Conservation (phyloP, 1,140 invertebrate species). For the Drosophila teissieri region DNA sequence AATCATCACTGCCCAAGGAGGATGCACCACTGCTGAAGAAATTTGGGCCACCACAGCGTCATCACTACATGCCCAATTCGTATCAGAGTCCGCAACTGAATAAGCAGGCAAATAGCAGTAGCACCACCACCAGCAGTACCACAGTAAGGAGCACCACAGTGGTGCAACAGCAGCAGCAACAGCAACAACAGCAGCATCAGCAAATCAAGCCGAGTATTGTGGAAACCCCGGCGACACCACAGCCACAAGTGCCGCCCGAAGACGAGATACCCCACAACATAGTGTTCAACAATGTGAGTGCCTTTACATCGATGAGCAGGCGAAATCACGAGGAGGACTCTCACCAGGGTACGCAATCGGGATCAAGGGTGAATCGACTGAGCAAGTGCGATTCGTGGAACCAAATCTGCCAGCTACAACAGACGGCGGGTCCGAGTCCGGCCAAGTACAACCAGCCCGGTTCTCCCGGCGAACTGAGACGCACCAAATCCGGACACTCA, state of each 20-base stretch:
- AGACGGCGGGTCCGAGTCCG: slow-evolving; percentile 38
- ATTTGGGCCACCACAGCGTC: slow-evolving; percentile 79
- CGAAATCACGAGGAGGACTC: slow-evolving; percentile 58
- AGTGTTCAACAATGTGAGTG: slow-evolving; percentile 79
- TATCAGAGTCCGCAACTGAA: slow-evolving; percentile 75
- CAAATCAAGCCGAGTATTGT: slow-evolving; percentile 67
- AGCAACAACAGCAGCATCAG: slow-evolving; percentile 21
- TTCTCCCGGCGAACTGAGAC: slow-evolving; percentile 85
- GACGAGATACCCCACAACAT: slow-evolving; percentile 82
- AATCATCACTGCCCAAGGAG: slow-evolving; percentile 81
- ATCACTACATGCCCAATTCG: slow-evolving; percentile 80
- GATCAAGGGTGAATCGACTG: slow-evolving; percentile 84
- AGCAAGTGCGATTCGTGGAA: slow-evolving; percentile 93
- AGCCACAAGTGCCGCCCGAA: slow-evolving; percentile 50
- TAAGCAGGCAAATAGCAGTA: slow-evolving; percentile 17
- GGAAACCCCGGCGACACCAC: slow-evolving; percentile 74
- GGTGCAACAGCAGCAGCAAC: slow-evolving; percentile 24
- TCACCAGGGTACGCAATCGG: slow-evolving; percentile 26
- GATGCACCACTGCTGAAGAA: slow-evolving; percentile 77
- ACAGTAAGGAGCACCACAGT: slow-evolving; percentile 25
- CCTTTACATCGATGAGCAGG: slow-evolving; percentile 68
- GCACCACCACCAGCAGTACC: slow-evolving; percentile 12
- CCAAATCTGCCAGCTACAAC: slow-evolving; percentile 86
- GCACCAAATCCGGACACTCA: slow-evolving; percentile 90
- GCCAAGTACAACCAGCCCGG: slow-evolving; percentile 58